These are phyloP conservation scores for Turritopsis rubra DNA, from an alignment of 30 jellyfish, hydroid and myxozoan species.

Conservation along the genomic window DNA sequence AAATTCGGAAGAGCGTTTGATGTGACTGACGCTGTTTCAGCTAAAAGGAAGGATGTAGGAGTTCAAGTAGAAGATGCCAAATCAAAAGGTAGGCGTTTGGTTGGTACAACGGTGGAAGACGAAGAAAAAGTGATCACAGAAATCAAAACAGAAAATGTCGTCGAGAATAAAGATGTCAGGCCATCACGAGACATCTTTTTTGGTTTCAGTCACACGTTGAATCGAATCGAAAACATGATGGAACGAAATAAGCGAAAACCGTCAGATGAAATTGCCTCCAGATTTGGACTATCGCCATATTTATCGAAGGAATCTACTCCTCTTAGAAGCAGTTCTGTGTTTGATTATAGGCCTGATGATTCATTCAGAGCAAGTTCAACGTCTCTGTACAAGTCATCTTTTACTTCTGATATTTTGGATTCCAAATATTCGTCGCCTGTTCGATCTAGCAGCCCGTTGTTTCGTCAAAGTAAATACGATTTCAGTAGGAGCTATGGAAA, in stretches of 20 bases:
- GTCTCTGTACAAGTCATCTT: constrained; percentile 8
- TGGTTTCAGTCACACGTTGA: constrained; percentile 21
- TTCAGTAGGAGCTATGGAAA: constrained; percentile 6
- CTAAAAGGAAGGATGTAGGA: neutral
- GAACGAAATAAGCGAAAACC: constrained; percentile 18
- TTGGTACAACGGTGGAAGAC: constrained; percentile 24
- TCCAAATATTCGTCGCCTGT: constrained; percentile 16
- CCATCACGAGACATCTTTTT: constrained; percentile 18
- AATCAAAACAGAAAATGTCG: constrained; percentile 21
- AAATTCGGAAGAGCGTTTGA: neutral
- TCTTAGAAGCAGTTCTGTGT: constrained; percentile 8
- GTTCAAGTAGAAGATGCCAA: neutral
- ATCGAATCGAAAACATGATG: constrained; percentile 27
- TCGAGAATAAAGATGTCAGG: constrained; percentile 6
- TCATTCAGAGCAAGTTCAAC: neutral
- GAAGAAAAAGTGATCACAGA: constrained; percentile 32
- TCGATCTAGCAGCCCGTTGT: neutral
- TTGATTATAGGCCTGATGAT: constrained; percentile 18
- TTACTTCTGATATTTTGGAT: constrained; percentile 14
- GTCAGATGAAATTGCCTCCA: constrained; percentile 7
- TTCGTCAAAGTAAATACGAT: constrained; percentile 10
- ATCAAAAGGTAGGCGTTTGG: neutral
- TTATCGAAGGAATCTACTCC: neutral
- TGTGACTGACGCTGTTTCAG: neutral
- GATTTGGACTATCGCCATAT: neutral